Base-by-base conservation (phyloP, 2,888 invertebrate genomes). In the Ophion slaviceki region DNA sequence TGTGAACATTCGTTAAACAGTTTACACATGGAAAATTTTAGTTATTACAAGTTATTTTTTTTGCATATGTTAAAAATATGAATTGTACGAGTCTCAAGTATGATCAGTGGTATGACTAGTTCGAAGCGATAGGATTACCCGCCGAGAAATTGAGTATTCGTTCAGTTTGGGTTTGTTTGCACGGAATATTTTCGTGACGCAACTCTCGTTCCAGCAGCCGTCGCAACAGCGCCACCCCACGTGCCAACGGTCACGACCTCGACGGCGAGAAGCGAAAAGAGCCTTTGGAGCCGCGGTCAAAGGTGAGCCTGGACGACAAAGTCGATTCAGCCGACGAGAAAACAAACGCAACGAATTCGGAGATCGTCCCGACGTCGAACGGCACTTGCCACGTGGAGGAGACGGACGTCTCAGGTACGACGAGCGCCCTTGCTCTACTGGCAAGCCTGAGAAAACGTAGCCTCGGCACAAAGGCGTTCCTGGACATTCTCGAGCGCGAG, bases 401-500 rank as follows among this genome's bases (percentile, higher is more conserved):
- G 61, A 87, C 28, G 7, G 28, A 36, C 32, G 20, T 8, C 28
- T n/a, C 40, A 2, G 20, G 53, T 40, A 67, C 80, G 0, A 14
- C 79, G 14, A 90, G 90, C 36, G 87, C 86, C 10, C 70, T 91
- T 8, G 75, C 76, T 3, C 89, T 89, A 32, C 78, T 91, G 36
- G 88, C 89, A 45, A 90, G 90, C 72, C 74, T 88, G 57, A 91
- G 90, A 53, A 92, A 93, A 47, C 89, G 89, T 45, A 90, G 86
- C 79, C 72, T 96, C 82, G 94, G 95, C 89, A 93, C 95, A 67
- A 93, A 93, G 5, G 64, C 75, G 7, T 17, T 87, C 14, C 59
- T 88, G 4, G 72, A 79, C 6, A 82, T 85, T 24, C 40, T 88
- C 10, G 79, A 80, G 6, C 40, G 67, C 47, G 85, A 86, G 32